Percentiles rank a stretch among this genome's conserved stretches.
Conservation (phyloP, 2,888 invertebrate species). For the Eueremaeus valkanovi region DNA sequence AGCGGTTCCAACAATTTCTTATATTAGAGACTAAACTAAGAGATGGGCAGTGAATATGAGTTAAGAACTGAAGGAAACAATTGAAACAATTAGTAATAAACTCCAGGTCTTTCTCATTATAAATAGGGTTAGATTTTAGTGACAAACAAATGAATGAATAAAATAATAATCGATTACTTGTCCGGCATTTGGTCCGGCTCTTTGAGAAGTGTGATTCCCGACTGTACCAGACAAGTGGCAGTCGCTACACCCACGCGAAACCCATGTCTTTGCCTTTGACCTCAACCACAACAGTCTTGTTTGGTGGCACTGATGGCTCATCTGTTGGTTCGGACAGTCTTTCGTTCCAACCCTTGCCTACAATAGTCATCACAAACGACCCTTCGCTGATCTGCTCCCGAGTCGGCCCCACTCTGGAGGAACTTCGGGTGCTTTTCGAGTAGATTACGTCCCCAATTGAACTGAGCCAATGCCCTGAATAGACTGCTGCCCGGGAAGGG, state of each 20-base stretch:
- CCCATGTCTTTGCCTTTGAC: slow-evolving; percentile 62
- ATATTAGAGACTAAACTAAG: too few relatives aligned
- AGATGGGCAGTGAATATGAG: too few relatives aligned
- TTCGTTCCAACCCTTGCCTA: slow-evolving; percentile 73
- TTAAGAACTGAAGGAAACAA: too few relatives aligned
- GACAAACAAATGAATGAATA: too few relatives aligned
- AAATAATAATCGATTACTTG: too few relatives aligned
- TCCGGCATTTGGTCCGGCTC: slow-evolving; percentile 70
- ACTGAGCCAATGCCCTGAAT: slow-evolving; percentile 28
- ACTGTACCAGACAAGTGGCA: slow-evolving; percentile 65
- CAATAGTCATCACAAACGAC: slow-evolving; percentile 57
- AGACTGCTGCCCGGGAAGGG: slow-evolving; percentile 75
- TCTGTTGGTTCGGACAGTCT: slow-evolving; percentile 49
- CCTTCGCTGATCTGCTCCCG: slow-evolving; percentile 58
- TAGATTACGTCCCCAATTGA: slow-evolving; percentile 15
- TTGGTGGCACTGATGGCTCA: background rate
- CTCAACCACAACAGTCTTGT: slow-evolving; percentile 54
- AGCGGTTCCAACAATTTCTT: too few relatives aligned
- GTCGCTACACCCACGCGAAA: slow-evolving; percentile 82
- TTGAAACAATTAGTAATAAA: too few relatives aligned
- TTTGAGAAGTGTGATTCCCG: slow-evolving; percentile 69
- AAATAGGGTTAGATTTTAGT: too few relatives aligned
- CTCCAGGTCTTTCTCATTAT: too few relatives aligned
- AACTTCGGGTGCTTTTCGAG: slow-evolving; percentile 61
- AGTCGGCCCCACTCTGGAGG: slow-evolving; percentile 62